Percentiles rank a stretch among this genome's conserved stretches.
phyloP scores from a whole-genome alignment of 1,140 invertebrate genomes.

The Microvelia longipes region DNA sequence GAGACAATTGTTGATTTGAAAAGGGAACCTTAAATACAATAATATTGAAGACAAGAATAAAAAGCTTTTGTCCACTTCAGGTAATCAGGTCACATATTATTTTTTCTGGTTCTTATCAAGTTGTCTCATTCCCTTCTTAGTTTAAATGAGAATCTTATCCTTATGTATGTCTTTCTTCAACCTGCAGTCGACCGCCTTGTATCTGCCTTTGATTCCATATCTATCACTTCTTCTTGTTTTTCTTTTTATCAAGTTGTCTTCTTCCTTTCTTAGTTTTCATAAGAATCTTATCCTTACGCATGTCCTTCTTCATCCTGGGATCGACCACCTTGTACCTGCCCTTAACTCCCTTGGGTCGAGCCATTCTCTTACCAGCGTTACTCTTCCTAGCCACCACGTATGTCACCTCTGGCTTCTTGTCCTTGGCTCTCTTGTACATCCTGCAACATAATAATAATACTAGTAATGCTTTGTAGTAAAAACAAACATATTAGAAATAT shows the following conservation, averaged over 20 bases:
- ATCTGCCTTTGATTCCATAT: slow-evolving; percentile 72
- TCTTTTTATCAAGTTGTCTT: slow-evolving; percentile 6
- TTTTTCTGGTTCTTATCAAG: too few species aligned
- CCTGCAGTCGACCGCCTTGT: slow-evolving; percentile 84
- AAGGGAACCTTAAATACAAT: too few species aligned
- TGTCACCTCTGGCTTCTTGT: slow-evolving; percentile 72
- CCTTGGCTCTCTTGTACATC: slow-evolving; percentile 81
- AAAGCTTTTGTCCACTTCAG: too few species aligned
- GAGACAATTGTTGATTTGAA: too few species aligned
- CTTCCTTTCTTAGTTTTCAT: slow-evolving; percentile 16
- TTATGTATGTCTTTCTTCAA: slow-evolving; percentile 76
- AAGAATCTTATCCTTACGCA: slow-evolving; percentile 15
- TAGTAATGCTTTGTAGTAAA: slow-evolving; percentile 2
- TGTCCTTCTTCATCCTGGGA: slow-evolving; percentile 88
- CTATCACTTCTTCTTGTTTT: background rate
- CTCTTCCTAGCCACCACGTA: slow-evolving; percentile 92
- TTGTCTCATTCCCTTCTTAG: slow-evolving; percentile 16
- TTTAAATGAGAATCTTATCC: slow-evolving; percentile 12
- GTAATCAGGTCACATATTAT: too few species aligned
- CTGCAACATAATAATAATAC: slow-evolving; percentile 34
- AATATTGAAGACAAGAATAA: too few species aligned
- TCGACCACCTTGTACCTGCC: slow-evolving; percentile 91
- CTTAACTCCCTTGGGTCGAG: slow-evolving; percentile 71
- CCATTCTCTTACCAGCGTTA: slow-evolving; percentile 52
- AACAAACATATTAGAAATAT: background rate